Conservation (phyloP, 2,888 invertebrate genomes). For the Lacanobia oleracea region DNA sequence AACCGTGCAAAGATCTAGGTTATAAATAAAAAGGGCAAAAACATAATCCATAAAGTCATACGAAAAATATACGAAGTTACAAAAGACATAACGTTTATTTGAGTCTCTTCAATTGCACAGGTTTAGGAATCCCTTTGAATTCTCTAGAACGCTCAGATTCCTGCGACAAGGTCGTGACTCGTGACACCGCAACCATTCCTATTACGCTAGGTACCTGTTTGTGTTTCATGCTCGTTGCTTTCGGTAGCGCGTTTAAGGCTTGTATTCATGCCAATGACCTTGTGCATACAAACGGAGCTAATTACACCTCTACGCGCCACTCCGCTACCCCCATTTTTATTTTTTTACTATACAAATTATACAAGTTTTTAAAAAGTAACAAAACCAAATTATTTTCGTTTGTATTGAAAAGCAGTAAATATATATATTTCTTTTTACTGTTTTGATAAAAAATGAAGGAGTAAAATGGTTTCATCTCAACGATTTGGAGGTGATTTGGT, state of each 20-base stretch:
- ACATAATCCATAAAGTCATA: neutral
- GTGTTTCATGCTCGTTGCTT: neutral
- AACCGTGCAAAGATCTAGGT: neutral
- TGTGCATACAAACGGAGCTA: too few relatives aligned
- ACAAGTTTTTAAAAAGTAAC: too few relatives aligned
- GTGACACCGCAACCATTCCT: slow-evolving; percentile 15
- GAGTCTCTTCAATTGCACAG: slow-evolving; percentile 13
- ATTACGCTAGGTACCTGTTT: neutral
- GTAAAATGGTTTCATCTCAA: too few relatives aligned
- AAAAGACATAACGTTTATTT: slow-evolving; percentile 2
- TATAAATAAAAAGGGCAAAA: neutral
- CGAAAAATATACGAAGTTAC: neutral
- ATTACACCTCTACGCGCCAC: too few relatives aligned
- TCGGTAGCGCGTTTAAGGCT: neutral
- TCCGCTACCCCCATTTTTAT: too few relatives aligned
- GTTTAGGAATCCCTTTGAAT: slow-evolving; percentile 7
- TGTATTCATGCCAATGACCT: too few relatives aligned
- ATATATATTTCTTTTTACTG: too few relatives aligned
- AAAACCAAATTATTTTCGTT: too few relatives aligned
- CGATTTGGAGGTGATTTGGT: too few relatives aligned
- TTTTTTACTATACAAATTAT: too few relatives aligned
- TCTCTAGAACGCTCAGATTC: neutral
- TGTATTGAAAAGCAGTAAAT: too few relatives aligned
- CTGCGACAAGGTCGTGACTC: neutral
- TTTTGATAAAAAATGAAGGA: too few relatives aligned